Conservation (phyloP, 2,113 vertebrate genomes). For the Fulmarus glacialis region DNA sequence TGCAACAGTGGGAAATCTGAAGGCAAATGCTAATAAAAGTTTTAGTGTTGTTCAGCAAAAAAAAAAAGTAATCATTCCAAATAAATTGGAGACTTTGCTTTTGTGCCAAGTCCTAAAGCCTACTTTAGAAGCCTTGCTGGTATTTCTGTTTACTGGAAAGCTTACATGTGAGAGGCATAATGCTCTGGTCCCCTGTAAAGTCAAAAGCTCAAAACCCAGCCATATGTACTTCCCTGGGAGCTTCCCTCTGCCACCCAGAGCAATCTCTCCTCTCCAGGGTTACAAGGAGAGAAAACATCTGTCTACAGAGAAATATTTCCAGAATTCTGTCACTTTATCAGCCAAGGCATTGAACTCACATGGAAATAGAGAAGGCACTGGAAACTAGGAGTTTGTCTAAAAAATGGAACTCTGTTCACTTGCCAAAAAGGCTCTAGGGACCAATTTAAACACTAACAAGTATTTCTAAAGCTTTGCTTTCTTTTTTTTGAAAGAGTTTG, state of each 20-base stretch:
- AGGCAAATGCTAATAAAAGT: neutral
- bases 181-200: neutral
- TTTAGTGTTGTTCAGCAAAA: neutral
- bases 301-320: neutral
- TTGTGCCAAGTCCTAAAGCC: neutral
- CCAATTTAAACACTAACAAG: neutral
- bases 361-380: neutral
- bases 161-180: neutral
- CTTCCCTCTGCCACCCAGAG: neutral
- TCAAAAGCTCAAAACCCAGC: neutral
- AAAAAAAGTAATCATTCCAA: neutral
- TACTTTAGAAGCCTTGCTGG: neutral
- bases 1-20: neutral
- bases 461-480: neutral
- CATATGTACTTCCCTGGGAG: neutral
- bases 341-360: neutral
- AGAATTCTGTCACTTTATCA: neutral
- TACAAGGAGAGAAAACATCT: neutral
- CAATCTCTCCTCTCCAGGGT: neutral
- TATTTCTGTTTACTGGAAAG: neutral
- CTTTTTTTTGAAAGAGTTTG: neutral
- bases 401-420: fast-evolving
- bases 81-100: neutral
- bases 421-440: neutral
- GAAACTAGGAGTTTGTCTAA: neutral